Conservation (phyloP, 1,140 invertebrate species). For the Pteromalus puparum region DNA sequence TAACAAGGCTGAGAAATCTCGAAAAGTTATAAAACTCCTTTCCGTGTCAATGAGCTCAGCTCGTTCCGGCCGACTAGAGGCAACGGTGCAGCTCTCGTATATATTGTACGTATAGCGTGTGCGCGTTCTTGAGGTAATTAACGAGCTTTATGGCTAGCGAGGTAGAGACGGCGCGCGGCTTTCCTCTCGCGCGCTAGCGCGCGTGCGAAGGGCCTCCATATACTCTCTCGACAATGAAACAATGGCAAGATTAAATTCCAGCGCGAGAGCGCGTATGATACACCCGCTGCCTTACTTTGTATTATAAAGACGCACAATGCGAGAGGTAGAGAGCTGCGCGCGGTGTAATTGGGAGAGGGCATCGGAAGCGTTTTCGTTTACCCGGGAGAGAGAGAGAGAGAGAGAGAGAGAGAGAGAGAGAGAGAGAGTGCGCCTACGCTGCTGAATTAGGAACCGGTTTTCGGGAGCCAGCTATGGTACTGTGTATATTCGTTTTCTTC, state of each 20-base stretch:
- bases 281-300: conserved; percentile 8
- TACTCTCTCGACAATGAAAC: conserved; percentile 32
- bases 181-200: neutral
- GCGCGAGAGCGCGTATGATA: conserved; percentile 5
- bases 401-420: neutral
- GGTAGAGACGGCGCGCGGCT: neutral
- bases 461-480: no score
- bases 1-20: neutral
- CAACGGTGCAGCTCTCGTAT: neutral
- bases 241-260: conserved; percentile 48
- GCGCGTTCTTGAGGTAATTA: conserved; percentile 30
- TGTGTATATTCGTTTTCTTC: no score
- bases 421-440: no score
- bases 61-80: neutral
- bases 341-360: neutral
- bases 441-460: no score
- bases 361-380: neutral
- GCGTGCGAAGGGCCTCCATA: neutral
- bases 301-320: neutral
- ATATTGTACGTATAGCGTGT: neutral
- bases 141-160: conserved; percentile 25
- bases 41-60: conserved; percentile 4
- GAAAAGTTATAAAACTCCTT: conserved; percentile 3
- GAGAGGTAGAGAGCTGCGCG: no score
- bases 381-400: neutral